Base-by-base conservation (phyloP, 2,888 invertebrate genomes). In the Orgyia antiqua region DNA sequence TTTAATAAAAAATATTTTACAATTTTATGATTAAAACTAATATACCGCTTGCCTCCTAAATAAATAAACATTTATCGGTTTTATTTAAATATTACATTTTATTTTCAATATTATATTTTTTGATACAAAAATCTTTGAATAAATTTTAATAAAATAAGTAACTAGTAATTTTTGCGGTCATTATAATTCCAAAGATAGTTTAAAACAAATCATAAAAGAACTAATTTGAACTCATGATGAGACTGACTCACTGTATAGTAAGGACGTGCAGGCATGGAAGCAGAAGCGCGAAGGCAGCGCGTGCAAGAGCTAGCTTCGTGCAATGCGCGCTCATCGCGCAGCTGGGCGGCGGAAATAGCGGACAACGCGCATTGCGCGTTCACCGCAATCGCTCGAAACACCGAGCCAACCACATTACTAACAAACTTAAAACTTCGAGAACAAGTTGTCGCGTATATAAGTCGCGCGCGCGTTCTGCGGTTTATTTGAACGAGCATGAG, bases 301-400 rank as follows among this genome's bases (percentile, higher is more conserved):
- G 43, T 59, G 39, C 31, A 46, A 44, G 26, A 41, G 45, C 50
- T 57, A 58, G 65, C 60, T 62, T 48, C 62, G 68, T 60, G 70
- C 71, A 61, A 58, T 62, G 70, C 78, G 69, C 77, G 78, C 66
- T 79, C 84, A 84, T 83, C 68, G 77, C 83, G 74, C 78, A 68
- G 51, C 58, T 44, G 44, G 40, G 49, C 57, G 70, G 64, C 69
- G 68, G 40, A 57, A 39, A 57, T 69, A 67, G 60, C 46, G 35
- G 37, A 30, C 44, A 60, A 43, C 61, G 63, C 63, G 59, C 82
- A 78, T 77, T 63, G 73, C 75, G 67, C 69, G 65, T 65, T 73
- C 75, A 79, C 70, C 64, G 55, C 57, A 47, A 40, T 34, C 42
- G 31, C 31, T 29, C 45, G 34, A 50, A 39, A 30, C 47, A 33